A percentile compares a stretch with the other conserved stretches of the same genome.
These are phyloP conservation scores for Pristionchus maxplancki DNA, from an alignment of 2,888 invertebrate species.

Conservation along the genomic window DNA sequence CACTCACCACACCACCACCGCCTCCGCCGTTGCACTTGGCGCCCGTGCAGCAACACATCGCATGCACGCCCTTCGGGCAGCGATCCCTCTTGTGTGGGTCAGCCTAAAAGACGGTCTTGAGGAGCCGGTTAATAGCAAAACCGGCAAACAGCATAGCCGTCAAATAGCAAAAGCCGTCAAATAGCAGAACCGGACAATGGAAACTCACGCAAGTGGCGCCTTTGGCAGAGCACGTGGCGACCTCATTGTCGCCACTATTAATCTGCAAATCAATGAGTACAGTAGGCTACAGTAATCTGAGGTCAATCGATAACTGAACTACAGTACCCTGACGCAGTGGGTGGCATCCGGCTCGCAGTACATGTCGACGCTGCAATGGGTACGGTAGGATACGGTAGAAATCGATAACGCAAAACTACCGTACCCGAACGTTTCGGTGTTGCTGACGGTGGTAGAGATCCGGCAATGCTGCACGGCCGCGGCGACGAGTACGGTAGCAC, in stretches of 20 bases:
- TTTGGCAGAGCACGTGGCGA: background rate
- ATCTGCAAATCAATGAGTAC: background rate
- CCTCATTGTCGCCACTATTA: background rate
- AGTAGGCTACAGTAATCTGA: background rate
- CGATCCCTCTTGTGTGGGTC: background rate
- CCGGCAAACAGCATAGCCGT: background rate
- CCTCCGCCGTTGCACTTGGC: background rate
- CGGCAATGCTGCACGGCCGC: background rate
- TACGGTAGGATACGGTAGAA: background rate
- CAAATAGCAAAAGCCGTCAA: background rate
- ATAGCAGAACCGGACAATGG: background rate
- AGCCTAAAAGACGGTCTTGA: background rate
- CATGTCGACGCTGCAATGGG: background rate
- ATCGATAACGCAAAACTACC: background rate
- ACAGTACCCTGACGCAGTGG: background rate
- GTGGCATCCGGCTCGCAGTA: background rate
- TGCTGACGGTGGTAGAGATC: background rate
- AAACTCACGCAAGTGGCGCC: background rate
- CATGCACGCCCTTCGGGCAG: background rate
- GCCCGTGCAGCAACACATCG: background rate
- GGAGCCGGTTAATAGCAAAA: background rate
- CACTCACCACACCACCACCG: slow-evolving; percentile 3
- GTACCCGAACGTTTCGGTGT: background rate
- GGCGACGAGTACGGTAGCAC: slow-evolving; percentile 8
- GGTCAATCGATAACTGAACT: background rate